A percentile compares a stretch with the other conserved stretches of the same genome.
These are phyloP conservation scores for Leptinotarsa peninsularis DNA, from an alignment of 2,888 invertebrate species.

Conservation along the genomic window DNA sequence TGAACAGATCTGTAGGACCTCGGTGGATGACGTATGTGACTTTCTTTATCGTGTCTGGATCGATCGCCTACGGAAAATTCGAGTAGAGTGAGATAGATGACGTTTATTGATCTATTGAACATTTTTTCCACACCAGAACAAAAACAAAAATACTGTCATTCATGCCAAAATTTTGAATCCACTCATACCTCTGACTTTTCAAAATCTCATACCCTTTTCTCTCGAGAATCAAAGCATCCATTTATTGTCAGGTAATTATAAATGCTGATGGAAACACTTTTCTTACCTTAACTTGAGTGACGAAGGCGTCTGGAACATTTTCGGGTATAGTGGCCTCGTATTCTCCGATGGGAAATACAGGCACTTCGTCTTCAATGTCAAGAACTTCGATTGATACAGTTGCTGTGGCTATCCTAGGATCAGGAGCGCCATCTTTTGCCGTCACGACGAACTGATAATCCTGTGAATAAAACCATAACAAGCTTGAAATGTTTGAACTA, in stretches of 20 bases:
- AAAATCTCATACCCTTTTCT: too few species aligned
- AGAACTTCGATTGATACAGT: constrained; percentile 84
- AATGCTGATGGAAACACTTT: too few species aligned
- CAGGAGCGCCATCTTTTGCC: constrained; percentile 88
- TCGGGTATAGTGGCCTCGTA: constrained; percentile 88
- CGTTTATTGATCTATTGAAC: too few species aligned
- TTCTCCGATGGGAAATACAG: constrained; percentile 78
- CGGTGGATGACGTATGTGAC: constrained; percentile 87
- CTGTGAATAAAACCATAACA: constrained; percentile 61
- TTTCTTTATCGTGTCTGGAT: constrained; percentile 83
- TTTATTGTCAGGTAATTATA: too few species aligned
- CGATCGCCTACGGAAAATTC: constrained; percentile 74
- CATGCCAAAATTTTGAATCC: too few species aligned
- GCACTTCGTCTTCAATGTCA: constrained; percentile 86
- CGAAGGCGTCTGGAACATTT: constrained; percentile 82
- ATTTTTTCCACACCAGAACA: too few species aligned
- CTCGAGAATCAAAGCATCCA: too few species aligned
- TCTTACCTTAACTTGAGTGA: constrained; percentile 81
- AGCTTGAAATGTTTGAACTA: not conserved
- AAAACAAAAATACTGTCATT: too few species aligned
- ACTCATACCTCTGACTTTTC: too few species aligned
- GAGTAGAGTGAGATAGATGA: not conserved
- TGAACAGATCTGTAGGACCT: constrained; percentile 85
- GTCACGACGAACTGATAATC: constrained; percentile 87
- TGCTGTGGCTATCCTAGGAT: constrained; percentile 87